Percentiles rank a stretch among this genome's conserved stretches.
Evolutionary conservation across 1,140 invertebrate species (phyloP).

Genomic region (Drosophila punjabiensis): DNA sequence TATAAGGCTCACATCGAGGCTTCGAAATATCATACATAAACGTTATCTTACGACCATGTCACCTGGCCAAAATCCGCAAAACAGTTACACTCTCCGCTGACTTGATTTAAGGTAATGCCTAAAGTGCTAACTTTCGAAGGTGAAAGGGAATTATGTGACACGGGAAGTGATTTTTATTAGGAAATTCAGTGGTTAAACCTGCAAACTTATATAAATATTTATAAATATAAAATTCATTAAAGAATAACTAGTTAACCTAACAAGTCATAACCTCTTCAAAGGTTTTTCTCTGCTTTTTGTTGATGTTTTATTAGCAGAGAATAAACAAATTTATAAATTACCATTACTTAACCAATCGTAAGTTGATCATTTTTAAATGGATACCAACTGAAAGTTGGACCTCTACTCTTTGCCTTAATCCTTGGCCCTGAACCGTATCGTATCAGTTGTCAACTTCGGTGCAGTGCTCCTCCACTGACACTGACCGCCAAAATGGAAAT

Average conservation of each 20-base stretch:
- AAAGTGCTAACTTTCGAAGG: slow-evolving; percentile 15
- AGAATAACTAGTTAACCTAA: background rate
- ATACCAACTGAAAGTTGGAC: slow-evolving; percentile 11
- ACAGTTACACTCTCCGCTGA: slow-evolving; percentile 50
- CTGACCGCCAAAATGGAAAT: slow-evolving; percentile 76
- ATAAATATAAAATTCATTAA: no score
- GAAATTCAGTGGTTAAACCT: no score
- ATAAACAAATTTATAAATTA: background rate
- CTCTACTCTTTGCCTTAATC: slow-evolving; percentile 29
- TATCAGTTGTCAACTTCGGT: slow-evolving; percentile 76
- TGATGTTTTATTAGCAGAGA: no score
- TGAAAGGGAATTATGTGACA: background rate
- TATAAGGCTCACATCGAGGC: slow-evolving; percentile 34
- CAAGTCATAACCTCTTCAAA: background rate
- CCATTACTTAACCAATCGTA: background rate
- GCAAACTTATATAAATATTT: no score
- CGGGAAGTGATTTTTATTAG: background rate
- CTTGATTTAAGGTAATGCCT: slow-evolving; percentile 41
- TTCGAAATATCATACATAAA: slow-evolving; percentile 49
- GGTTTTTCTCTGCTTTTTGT: background rate
- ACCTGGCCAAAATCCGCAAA: slow-evolving; percentile 32
- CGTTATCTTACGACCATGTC: slow-evolving; percentile 51
- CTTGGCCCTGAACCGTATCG: slow-evolving; percentile 65
- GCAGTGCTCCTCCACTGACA: slow-evolving; percentile 65
- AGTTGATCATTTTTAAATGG: slow-evolving; percentile 4